Evolutionary conservation across 2,113 vertebrate species (phyloP).

Genomic region (Heterotis niloticus): DNA sequence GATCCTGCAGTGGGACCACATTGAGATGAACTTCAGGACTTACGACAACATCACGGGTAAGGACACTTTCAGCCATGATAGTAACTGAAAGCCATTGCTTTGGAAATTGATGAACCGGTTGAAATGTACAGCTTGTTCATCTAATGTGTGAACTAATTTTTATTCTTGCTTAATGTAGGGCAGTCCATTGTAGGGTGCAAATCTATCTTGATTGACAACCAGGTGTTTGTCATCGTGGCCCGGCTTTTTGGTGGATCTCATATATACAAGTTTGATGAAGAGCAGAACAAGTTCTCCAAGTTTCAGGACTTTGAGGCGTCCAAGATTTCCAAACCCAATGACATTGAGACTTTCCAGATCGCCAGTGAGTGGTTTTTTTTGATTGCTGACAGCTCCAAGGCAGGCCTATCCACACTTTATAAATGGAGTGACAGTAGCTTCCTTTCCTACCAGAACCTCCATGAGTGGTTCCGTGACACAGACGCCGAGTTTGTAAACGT

Average conservation of each 20-base stretch:
- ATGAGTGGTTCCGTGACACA: conserved; percentile 94
- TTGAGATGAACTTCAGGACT: conserved; percentile 93
- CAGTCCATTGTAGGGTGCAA: conserved; percentile 94
- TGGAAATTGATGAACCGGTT: no score
- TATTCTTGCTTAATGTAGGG: conserved; percentile 59
- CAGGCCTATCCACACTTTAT: conserved; percentile 88
- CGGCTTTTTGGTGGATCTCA: conserved; percentile 95
- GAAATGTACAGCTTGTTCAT: background rate
- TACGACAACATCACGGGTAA: conserved; percentile 97
- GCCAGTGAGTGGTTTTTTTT: conserved; percentile 84
- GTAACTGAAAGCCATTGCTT: background rate
- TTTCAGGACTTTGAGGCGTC: conserved; percentile 93
- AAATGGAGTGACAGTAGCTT: conserved; percentile 96
- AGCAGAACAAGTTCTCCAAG: conserved; percentile 90
- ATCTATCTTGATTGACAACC: conserved; percentile 83
- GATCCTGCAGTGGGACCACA: conserved; percentile 96
- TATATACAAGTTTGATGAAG: conserved; percentile 90
- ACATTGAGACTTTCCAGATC: conserved; percentile 91
- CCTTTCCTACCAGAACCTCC: conserved; percentile 88
- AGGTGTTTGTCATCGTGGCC: conserved; percentile 88
- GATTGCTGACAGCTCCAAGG: conserved; percentile 95
- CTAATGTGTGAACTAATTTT: background rate
- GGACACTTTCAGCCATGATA: background rate
- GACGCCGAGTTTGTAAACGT: conserved; percentile 85
- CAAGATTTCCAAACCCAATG: conserved; percentile 94